Percentiles rank a stretch among this genome's conserved stretches.
Evolutionary conservation across 2,888 invertebrate species (phyloP).

Genomic region (Hypercompe scribonia): DNA sequence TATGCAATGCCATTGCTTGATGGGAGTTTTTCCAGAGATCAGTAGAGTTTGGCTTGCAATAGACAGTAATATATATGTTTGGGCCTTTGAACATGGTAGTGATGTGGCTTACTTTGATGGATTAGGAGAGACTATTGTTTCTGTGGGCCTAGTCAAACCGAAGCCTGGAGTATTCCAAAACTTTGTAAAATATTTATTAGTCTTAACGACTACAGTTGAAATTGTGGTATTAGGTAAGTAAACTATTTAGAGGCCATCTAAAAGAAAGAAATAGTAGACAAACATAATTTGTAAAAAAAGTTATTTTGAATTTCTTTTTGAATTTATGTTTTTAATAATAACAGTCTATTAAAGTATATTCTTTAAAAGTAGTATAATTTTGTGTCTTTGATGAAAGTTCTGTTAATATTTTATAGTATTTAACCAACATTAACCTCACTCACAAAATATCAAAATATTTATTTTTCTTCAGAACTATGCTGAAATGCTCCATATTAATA

Average conservation of each 20-base stretch:
- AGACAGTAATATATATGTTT: conserved; percentile 98
- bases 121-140: conserved; percentile 96
- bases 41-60: conserved; percentile 98
- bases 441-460: too few relatives aligned
- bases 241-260: not conserved
- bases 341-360: too few relatives aligned
- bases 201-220: conserved; percentile 97
- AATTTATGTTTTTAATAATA: too few relatives aligned
- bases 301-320: too few relatives aligned
- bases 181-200: conserved; percentile 95
- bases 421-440: too few relatives aligned
- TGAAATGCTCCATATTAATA: too few relatives aligned
- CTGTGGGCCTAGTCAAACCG: conserved; percentile 96
- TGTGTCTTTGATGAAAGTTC: too few relatives aligned
- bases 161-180: conserved; percentile 95
- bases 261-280: not conserved
- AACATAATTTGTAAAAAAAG: not conserved
- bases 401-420: too few relatives aligned
- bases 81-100: conserved; percentile 98
- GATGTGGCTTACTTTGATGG: conserved; percentile 99
- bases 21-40: conserved; percentile 99
- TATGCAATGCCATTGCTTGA: conserved; percentile 98
- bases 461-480: too few relatives aligned
- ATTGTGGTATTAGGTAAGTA: conserved; percentile 95
- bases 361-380: too few relatives aligned